These are phyloP conservation scores for Atopsyche davidsoni DNA, from an alignment of 1,140 invertebrate genomes.

Conservation along the genomic window DNA sequence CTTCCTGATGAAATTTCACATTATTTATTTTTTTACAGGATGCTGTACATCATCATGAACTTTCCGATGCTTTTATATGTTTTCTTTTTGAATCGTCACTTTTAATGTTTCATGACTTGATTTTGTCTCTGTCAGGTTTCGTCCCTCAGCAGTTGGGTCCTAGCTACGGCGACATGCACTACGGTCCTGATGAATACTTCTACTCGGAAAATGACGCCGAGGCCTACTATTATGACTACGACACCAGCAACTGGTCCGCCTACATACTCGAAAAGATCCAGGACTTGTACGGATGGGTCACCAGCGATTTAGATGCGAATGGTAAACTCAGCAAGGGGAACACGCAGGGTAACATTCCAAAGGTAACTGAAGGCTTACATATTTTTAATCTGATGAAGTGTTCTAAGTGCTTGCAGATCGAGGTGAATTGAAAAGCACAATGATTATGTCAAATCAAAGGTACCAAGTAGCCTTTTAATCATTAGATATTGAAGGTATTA, in stretches of 20 bases:
- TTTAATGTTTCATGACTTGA: neutral
- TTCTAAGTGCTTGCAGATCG: neutral
- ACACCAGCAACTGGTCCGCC: slow-evolving; percentile 16
- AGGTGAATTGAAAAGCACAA: no score
- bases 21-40: neutral
- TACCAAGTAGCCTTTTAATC: no score
- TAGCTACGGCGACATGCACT: slow-evolving; percentile 7
- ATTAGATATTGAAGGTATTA: no score
- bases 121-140: neutral
- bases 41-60: no score
- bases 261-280: slow-evolving; percentile 40
- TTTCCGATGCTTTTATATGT: no score
- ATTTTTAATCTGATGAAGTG: neutral
- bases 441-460: no score
- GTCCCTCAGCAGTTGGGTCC: neutral
- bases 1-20: neutral
- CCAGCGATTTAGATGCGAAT: slow-evolving; percentile 34
- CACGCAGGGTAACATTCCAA: slow-evolving; percentile 28
- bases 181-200: slow-evolving; percentile 24
- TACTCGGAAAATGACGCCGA: slow-evolving; percentile 24
- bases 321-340: slow-evolving; percentile 24
- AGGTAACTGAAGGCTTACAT: slow-evolving; percentile 33
- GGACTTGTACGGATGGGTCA: slow-evolving; percentile 48
- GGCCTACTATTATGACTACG: slow-evolving; percentile 23
- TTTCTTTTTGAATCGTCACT: neutral